These are phyloP conservation scores for Procambarus clarkii DNA, from an alignment of 1,140 invertebrate genomes.

Conservation along the genomic window DNA sequence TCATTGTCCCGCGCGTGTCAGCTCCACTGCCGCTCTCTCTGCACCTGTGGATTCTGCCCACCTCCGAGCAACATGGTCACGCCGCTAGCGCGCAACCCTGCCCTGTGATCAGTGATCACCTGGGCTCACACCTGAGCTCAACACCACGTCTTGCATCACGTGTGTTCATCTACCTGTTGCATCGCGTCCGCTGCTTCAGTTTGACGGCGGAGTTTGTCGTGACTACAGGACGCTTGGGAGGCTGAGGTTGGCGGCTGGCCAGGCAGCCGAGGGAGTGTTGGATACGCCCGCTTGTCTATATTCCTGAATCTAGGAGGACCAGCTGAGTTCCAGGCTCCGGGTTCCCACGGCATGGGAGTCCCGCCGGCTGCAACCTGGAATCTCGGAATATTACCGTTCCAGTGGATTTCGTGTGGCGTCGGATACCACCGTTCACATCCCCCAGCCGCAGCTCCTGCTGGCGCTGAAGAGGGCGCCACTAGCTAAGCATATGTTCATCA, in stretches of 20 bases:
- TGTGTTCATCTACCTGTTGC: no score
- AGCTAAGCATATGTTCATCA: background rate
- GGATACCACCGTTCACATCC: background rate
- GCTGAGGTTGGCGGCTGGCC: background rate
- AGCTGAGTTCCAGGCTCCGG: conserved; percentile 56
- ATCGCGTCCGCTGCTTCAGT: no score
- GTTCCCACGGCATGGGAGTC: conserved; percentile 64
- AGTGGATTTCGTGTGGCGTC: conserved; percentile 37
- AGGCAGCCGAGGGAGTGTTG: conserved; percentile 5
- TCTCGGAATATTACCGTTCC: conserved; percentile 65
- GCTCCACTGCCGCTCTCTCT: conserved; percentile 3
- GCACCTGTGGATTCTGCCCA: conserved; percentile 50
- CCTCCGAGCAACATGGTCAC: conserved; percentile 34
- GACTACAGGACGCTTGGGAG: no score
- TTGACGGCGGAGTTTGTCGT: no score
- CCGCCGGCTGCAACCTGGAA: conserved; percentile 59
- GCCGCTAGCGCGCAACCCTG: background rate
- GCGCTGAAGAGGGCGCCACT: background rate
- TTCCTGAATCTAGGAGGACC: conserved; percentile 36
- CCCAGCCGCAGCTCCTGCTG: background rate
- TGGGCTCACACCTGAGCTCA: background rate
- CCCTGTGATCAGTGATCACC: background rate
- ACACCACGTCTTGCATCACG: background rate
- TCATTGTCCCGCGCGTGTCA: conserved; percentile 27
- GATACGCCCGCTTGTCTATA: conserved; percentile 48